phyloP scores from a whole-genome alignment of 2,113 vertebrate genomes.

The Dolichotis patagonum region DNA sequence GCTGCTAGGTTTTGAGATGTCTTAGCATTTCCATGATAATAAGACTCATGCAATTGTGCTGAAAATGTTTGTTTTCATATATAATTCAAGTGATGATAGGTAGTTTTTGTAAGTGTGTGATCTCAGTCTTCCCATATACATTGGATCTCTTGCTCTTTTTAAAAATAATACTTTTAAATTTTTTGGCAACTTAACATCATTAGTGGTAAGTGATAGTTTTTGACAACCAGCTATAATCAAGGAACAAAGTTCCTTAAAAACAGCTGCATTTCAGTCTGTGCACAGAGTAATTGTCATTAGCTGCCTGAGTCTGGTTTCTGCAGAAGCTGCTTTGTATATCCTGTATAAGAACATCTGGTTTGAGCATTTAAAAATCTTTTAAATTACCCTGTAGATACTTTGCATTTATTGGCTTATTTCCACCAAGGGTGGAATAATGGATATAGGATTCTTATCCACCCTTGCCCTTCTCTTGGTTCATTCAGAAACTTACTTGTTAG shows the following conservation, averaged over 20 bases:
- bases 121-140: not conserved
- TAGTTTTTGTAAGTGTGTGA: not conserved
- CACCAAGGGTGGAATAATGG: not conserved
- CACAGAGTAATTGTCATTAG: slow-evolving; percentile 47
- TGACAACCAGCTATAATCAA: slow-evolving; percentile 60
- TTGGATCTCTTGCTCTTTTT: not conserved
- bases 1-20: slow-evolving; percentile 33
- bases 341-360: slow-evolving; percentile 65
- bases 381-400: slow-evolving; percentile 65
- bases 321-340: slow-evolving; percentile 64
- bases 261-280: slow-evolving; percentile 59
- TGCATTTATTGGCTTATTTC: slow-evolving; percentile 57
- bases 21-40: not conserved
- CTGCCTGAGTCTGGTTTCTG: slow-evolving; percentile 61
- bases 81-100: not conserved
- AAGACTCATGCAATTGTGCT: not conserved
- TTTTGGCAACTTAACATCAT: slow-evolving; percentile 53
- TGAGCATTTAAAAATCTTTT: slow-evolving; percentile 65
- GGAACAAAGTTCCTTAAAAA: slow-evolving; percentile 36
- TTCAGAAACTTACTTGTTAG: not conserved
- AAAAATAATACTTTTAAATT: not conserved
- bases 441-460: not conserved
- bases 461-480: not conserved
- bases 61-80: slow-evolving; percentile 28
- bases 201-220: slow-evolving; percentile 59